These are phyloP conservation scores for Struthidea cinerea DNA, from an alignment of 2,113 vertebrate species.

Conservation along the genomic window DNA sequence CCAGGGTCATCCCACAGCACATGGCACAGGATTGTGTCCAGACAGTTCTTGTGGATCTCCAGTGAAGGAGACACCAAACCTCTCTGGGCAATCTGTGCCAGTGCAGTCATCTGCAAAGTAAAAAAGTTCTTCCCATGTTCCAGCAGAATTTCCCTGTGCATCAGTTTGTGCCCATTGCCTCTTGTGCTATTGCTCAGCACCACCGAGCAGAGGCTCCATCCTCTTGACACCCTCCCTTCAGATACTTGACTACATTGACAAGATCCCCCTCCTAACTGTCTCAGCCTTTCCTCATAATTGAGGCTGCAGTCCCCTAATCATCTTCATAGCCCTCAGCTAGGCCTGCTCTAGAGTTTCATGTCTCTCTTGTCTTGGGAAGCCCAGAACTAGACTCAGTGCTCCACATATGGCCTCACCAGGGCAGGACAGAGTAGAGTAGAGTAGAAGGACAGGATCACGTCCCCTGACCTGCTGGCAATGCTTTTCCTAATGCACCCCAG, in stretches of 20 bases:
- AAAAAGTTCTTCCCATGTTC: neutral
- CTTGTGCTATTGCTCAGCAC: neutral
- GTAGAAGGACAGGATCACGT: neutral
- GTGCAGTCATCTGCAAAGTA: neutral
- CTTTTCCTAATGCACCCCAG: neutral
- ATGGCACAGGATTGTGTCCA: neutral
- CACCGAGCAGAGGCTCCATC: neutral
- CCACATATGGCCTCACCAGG: accelerated
- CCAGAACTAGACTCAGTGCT: neutral
- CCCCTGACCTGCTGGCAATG: accelerated
- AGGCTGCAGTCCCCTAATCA: neutral
- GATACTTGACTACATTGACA: neutral
- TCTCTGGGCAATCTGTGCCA: neutral
- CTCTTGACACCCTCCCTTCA: neutral
- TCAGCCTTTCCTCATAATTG: neutral
- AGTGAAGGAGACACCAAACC: neutral
- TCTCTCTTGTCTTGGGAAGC: neutral
- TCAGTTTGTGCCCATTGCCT: neutral
- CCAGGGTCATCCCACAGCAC: neutral
- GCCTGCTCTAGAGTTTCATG: neutral
- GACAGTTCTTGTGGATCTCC: neutral
- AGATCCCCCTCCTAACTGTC: neutral
- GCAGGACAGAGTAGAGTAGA: neutral
- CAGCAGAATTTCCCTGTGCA: neutral
- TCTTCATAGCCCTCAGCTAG: neutral